Evolutionary conservation across 2,888 invertebrate genomes (phyloP).

Genomic region (Aphidius colemani): DNA sequence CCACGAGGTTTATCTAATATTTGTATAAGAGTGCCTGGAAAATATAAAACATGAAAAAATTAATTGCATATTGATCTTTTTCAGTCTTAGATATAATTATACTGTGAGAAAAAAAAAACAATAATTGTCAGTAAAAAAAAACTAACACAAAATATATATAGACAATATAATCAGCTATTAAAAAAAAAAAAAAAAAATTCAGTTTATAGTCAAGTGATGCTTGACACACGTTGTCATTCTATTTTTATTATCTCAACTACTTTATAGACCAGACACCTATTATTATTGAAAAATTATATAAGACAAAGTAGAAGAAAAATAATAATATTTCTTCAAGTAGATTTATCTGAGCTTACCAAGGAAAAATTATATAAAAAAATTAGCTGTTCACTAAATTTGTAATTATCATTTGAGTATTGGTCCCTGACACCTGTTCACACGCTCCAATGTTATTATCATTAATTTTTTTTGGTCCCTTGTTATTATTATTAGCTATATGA

Average conservation of each 20-base stretch:
- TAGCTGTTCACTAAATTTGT: not conserved
- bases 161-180: not conserved
- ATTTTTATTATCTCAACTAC: conserved; percentile 10
- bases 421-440: conserved; percentile 22
- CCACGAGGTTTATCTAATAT: conserved; percentile 68
- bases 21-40: conserved; percentile 76
- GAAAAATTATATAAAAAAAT: not conserved
- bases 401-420: conserved; percentile 14
- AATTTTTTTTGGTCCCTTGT: conserved; percentile 25
- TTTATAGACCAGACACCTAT: conserved; percentile 14
- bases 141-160: not conserved
- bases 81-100: not conserved
- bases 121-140: not conserved
- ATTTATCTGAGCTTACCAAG: no score
- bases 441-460: conserved; percentile 17
- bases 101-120: not conserved
- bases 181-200: no score
- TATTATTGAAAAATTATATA: not conserved
- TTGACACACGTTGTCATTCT: conserved; percentile 8
- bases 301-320: no score
- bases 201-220: not conserved
- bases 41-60: not conserved
- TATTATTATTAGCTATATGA: not conserved
- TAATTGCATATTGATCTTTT: not conserved
- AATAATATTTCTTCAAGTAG: no score